These are phyloP conservation scores for Orchestia grillus DNA, from an alignment of 1,140 invertebrate genomes.

Conservation along the genomic window DNA sequence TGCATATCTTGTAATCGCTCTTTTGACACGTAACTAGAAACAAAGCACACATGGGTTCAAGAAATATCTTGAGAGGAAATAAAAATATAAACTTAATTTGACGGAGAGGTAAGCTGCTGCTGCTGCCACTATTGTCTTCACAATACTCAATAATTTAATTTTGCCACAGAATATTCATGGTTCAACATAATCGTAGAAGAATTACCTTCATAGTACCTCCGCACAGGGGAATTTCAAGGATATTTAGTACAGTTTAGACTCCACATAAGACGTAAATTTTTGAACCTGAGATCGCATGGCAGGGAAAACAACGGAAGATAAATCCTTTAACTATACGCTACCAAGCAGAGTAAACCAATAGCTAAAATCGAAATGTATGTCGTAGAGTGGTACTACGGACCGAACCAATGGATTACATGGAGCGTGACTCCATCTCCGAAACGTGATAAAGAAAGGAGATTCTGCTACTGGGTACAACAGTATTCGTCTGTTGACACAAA, in stretches of 20 bases:
- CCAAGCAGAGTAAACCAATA: neutral
- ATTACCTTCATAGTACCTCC: neutral
- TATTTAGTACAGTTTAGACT: neutral
- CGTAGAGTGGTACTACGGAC: no score
- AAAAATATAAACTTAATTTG: neutral
- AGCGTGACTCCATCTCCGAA: no score
- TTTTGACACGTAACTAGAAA: neutral
- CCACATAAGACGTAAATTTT: neutral
- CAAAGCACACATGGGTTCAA: neutral
- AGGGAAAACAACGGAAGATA: neutral
- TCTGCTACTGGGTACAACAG: no score
- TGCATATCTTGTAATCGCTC: neutral
- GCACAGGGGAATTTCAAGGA: neutral
- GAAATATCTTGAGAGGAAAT: neutral
- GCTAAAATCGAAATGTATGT: neutral
- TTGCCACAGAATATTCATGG: neutral
- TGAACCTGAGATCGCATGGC: neutral
- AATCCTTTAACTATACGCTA: neutral
- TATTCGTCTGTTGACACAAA: no score
- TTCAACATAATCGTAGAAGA: neutral
- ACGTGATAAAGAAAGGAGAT: no score
- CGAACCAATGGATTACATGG: no score
- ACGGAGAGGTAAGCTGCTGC: neutral
- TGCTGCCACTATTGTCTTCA: neutral
- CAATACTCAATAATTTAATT: neutral